Base-by-base conservation (phyloP, 1,140 invertebrate species). In the Drosophila bocki region DNA sequence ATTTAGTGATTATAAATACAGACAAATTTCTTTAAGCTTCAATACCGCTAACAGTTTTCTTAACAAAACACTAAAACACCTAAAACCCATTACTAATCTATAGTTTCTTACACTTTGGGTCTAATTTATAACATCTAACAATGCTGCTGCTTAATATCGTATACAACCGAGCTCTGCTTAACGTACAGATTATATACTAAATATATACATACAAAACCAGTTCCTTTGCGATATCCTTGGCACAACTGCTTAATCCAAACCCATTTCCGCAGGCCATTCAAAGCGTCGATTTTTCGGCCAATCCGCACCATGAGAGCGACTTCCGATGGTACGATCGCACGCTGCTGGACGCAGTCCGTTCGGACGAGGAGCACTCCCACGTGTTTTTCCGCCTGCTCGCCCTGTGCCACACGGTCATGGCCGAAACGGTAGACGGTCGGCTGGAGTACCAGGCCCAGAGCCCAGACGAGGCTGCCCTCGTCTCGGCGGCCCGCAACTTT, bases 341-440 rank as follows among this genome's bases (percentile, higher is more conserved):
- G 15, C 93, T 99, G 19, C 91, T 99, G 67, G 96, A 98, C 68
- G 97, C 97, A 12, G 97, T 99, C 17, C 94, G 94, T 74, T 94
- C 94, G 5, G 95, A 95, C 61, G 96, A 98, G 83, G 91, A 94
- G 26, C 94, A 97, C 80, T 96, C 96, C 29, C 95, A 97, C 80
- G 95, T 95, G 81, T 99, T 99, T 94, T 99, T 99, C 94, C 95
- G 97, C 29, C 93, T 99, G 35, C 93, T 99, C 42, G 96, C 98
- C 4, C 93, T 99, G 2, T 99, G 98, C 93, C 98, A 99, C 93
- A 99, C 98, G 5, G 98, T 99, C n/a, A 99, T 99, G 98, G 96
- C 98, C 0, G 98, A 99, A 58, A 95, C 97, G 64, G 97, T 97
- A 85, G 95, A 96, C 62, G 97, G 97, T 82, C 70, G 72, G 1